Conservation (phyloP, 2,797 vertebrate species). For the Labeo calbasu region DNA sequence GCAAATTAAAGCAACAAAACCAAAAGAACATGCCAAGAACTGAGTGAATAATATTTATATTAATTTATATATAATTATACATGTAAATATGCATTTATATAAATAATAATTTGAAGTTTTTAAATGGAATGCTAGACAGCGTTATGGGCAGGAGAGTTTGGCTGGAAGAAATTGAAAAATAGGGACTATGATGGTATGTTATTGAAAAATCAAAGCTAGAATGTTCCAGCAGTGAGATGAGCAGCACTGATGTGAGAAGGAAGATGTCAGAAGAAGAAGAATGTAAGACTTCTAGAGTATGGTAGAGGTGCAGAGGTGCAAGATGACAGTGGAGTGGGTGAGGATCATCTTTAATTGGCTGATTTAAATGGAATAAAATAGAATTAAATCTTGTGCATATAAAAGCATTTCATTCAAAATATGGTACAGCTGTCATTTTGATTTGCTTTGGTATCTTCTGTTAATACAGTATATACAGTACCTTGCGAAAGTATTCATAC, state of each 20-base stretch:
- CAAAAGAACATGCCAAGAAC: slow-evolving; percentile 52
- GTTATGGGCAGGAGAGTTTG: slow-evolving; percentile 57
- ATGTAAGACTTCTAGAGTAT: neutral
- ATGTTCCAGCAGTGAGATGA: slow-evolving; percentile 70
- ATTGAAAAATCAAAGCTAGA: slow-evolving; percentile 74
- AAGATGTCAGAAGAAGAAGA: slow-evolving; percentile 58
- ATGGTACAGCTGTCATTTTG: neutral
- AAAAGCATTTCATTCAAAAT: neutral
- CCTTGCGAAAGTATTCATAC: no score
- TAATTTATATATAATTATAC: neutral
- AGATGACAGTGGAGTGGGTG: neutral
- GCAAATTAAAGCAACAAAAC: neutral
- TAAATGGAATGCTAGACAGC: slow-evolving; percentile 59
- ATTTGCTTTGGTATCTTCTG: neutral
- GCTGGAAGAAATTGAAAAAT: slow-evolving; percentile 74
- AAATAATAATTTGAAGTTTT: slow-evolving; percentile 51
- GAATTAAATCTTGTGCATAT: neutral
- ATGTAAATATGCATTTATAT: neutral
- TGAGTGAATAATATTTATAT: slow-evolving; percentile 38
- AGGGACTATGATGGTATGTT: slow-evolving; percentile 71
- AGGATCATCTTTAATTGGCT: slow-evolving; percentile 11
- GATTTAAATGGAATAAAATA: neutral
- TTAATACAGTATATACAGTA: no score
- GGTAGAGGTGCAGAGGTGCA: neutral
- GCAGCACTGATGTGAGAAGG: neutral